Percentiles rank a stretch among this genome's conserved stretches.
These are phyloP conservation scores for Margarornis squamiger DNA, from an alignment of 2,797 vertebrate species.

Conservation along the genomic window DNA sequence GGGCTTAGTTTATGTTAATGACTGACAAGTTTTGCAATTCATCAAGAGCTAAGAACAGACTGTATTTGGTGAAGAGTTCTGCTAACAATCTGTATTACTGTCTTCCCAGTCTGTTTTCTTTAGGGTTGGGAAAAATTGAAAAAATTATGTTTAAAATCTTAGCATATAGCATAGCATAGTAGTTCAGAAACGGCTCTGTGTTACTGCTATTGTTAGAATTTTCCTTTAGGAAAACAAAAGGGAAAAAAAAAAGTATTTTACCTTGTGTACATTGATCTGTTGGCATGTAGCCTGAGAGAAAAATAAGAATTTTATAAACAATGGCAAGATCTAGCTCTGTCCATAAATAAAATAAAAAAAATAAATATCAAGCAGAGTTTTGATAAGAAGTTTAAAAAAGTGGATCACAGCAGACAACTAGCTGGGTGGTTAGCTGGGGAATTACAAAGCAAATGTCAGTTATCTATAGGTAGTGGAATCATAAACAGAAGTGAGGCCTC, in stretches of 20 bases:
- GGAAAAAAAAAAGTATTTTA: not conserved
- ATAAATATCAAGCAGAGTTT: not conserved
- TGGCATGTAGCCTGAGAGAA: not conserved
- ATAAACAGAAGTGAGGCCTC: not conserved
- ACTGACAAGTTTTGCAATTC: slow-evolving; percentile 43
- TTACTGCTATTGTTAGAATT: not conserved
- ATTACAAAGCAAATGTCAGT: not conserved
- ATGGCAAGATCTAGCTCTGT: not conserved
- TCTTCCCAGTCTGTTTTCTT: not conserved
- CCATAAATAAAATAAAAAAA: not conserved
- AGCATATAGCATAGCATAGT: not conserved
- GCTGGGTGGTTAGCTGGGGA: not conserved
- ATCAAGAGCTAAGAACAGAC: slow-evolving; percentile 30
- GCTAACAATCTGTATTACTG: slow-evolving; percentile 7
- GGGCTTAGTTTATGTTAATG: slow-evolving; percentile 38
- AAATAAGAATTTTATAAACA: not conserved
- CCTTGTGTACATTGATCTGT: not conserved
- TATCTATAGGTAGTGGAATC: not conserved
- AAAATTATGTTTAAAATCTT: not conserved
- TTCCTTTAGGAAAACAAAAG: not conserved
- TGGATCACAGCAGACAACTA: not conserved
- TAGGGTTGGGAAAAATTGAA: not conserved
- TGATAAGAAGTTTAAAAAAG: not conserved
- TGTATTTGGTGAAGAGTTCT: slow-evolving; percentile 29
- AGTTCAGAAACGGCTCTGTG: not conserved